phyloP scores from a whole-genome alignment of 2,888 invertebrate genomes.

The Ommatoiulus sabulosus region DNA sequence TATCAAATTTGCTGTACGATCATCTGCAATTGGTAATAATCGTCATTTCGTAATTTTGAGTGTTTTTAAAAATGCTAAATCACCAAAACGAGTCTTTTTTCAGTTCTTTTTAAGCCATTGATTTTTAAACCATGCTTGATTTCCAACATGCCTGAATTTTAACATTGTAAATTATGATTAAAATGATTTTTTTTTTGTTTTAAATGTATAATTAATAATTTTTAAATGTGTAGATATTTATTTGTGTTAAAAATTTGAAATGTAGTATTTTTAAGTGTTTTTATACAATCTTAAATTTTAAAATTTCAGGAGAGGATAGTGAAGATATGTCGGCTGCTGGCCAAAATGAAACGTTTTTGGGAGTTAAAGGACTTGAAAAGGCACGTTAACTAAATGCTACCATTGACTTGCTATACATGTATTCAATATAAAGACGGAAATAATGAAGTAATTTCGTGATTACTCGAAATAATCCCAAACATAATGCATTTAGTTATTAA shows the following conservation, averaged over 20 bases:
- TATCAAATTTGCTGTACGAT: conserved; percentile 58
- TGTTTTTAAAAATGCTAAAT: background rate
- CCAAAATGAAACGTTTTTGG: conserved; percentile 83
- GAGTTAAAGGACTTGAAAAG: conserved; percentile 71
- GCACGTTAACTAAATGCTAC: conserved; percentile 51
- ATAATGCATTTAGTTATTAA: background rate
- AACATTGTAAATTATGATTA: too few species aligned
- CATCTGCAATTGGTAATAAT: conserved; percentile 59
- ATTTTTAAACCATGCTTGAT: too few species aligned
- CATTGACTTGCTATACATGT: too few species aligned
- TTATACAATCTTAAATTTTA: background rate
- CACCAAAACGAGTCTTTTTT: background rate
- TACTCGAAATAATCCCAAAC: background rate
- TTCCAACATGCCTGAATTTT: too few species aligned
- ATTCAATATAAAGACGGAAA: too few species aligned
- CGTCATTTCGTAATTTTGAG: background rate
- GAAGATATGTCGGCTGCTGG: conserved; percentile 85
- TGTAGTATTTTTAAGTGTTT: too few species aligned
- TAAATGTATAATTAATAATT: too few species aligned
- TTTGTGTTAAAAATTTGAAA: too few species aligned
- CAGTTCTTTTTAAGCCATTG: background rate
- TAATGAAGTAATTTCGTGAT: background rate
- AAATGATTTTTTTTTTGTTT: too few species aligned
- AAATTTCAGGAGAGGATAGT: conserved; percentile 78
- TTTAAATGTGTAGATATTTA: too few species aligned